Conservation (phyloP, 2,113 vertebrate genomes). For the Echinops telfairi region DNA sequence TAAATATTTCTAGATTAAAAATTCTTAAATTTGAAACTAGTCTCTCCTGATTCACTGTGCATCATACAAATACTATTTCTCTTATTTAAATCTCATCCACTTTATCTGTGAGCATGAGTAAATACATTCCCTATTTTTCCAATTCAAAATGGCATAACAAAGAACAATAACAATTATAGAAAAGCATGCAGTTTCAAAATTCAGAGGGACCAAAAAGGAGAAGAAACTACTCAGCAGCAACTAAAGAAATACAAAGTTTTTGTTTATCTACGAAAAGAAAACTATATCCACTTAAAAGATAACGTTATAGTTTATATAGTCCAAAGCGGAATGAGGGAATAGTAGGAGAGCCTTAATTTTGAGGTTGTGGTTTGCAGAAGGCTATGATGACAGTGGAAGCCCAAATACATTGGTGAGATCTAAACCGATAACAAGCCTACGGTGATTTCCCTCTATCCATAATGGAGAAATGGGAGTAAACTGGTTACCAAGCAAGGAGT, state of each 20-base stretch:
- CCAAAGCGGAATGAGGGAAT: too few relatives aligned
- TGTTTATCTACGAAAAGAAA: slow-evolving; percentile 7
- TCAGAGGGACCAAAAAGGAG: not conserved
- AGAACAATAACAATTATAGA: not conserved
- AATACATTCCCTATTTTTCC: not conserved
- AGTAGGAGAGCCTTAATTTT: too few relatives aligned
- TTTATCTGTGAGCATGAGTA: not conserved
- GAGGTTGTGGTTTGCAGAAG: too few relatives aligned
- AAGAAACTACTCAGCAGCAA: not conserved
- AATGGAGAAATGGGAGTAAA: too few relatives aligned
- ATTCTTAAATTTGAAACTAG: slow-evolving; percentile 7
- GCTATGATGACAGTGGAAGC: too few relatives aligned
- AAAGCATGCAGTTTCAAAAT: slow-evolving; percentile 4
- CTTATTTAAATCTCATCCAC: not conserved
- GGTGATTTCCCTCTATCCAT: too few relatives aligned
- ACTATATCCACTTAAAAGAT: not conserved
- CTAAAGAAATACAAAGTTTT: not conserved
- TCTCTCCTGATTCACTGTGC: not conserved
- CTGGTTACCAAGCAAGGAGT: too few relatives aligned
- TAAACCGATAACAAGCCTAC: too few relatives aligned
- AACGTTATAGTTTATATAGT: not conserved
- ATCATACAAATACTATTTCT: not conserved
- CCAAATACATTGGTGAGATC: too few relatives aligned
- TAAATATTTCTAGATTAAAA: not conserved
- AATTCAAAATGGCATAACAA: slow-evolving; percentile 24